Evolutionary conservation across 2,888 invertebrate genomes (phyloP).

Genomic region (Axea sp.): DNA sequence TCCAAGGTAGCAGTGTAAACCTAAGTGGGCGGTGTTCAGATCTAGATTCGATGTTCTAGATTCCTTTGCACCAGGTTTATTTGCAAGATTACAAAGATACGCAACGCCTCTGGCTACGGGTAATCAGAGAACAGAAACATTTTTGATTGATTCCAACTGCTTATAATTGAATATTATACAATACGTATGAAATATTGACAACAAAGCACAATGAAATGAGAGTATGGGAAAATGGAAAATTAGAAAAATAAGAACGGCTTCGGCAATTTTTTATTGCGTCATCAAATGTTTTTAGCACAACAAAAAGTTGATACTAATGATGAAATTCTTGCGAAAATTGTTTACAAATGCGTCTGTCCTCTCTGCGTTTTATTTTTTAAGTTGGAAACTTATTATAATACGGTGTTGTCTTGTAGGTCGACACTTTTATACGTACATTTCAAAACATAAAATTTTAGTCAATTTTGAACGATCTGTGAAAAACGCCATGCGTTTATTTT

Average conservation of each 20-base stretch:
- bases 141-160: slow-evolving; percentile 35
- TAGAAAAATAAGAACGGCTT: slow-evolving; percentile 22
- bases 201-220: slow-evolving; percentile 14
- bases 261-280: slow-evolving; percentile 29
- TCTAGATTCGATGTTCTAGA: slow-evolving; percentile 60
- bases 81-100: slow-evolving; percentile 41
- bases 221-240: slow-evolving; percentile 42
- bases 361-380: too few species aligned
- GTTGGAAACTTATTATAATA: too few species aligned
- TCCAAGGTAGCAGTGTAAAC: slow-evolving; percentile 44
- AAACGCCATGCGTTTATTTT: too few species aligned
- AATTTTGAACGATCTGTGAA: too few species aligned
- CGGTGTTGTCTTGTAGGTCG: too few species aligned
- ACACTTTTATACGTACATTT: too few species aligned
- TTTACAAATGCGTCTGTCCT: too few species aligned
- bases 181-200: slow-evolving; percentile 27
- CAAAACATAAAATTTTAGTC: too few species aligned
- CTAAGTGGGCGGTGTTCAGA: slow-evolving; percentile 53
- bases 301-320: slow-evolving; percentile 12
- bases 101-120: slow-evolving; percentile 21
- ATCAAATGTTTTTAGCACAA: slow-evolving; percentile 12
- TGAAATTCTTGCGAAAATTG: slow-evolving; percentile 10
- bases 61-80: slow-evolving; percentile 49
- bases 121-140: slow-evolving; percentile 35
- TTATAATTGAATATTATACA: slow-evolving; percentile 51